phyloP scores from a whole-genome alignment of 2,113 vertebrate genomes.

The Oreocharis arfaki region DNA sequence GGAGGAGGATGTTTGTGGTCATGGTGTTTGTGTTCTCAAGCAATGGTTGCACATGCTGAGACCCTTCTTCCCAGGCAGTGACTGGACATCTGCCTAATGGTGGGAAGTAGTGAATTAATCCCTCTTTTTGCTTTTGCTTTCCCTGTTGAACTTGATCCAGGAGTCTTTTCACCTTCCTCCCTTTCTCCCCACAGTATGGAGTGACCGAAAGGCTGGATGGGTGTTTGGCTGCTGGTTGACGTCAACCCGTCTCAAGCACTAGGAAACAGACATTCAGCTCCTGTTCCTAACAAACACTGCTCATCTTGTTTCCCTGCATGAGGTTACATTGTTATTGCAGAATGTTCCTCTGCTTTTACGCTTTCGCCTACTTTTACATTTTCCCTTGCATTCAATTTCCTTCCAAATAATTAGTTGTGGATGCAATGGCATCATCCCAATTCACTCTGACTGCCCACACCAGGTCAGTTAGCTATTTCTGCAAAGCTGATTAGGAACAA shows the following conservation, averaged over 20 bases:
- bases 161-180: not conserved
- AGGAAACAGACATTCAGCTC: not conserved
- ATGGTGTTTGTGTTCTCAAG: not conserved
- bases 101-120: not conserved
- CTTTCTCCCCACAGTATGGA: not conserved
- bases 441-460: not conserved
- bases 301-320: not conserved
- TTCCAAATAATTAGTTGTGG: not conserved
- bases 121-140: not conserved
- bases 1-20: not conserved
- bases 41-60: not conserved
- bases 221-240: not conserved
- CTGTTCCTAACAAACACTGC: not conserved
- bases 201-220: not conserved
- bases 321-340: not conserved
- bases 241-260: not conserved
- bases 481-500: not conserved
- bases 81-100: not conserved
- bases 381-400: not conserved
- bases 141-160: not conserved
- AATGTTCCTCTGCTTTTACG: not conserved
- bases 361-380: not conserved
- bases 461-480: not conserved
- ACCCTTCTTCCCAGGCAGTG: not conserved
- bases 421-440: not conserved